Percentiles rank a stretch among this genome's conserved stretches.
phyloP scores from a whole-genome alignment of 2,888 invertebrate species.

The Ectemnius cavifrons region DNA sequence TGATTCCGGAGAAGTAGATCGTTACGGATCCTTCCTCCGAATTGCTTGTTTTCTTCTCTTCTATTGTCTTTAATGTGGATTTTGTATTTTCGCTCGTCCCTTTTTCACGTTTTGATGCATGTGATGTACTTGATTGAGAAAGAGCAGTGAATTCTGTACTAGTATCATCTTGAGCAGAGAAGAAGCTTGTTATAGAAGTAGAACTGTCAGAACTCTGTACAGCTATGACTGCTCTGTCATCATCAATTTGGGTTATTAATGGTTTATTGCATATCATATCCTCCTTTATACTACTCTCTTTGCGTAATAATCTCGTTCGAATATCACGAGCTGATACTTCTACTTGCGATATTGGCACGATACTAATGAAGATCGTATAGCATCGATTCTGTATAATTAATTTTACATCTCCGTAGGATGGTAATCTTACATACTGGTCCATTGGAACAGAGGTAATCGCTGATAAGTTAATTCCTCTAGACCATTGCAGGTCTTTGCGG shows the following conservation, averaged over 20 bases:
- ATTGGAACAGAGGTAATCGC: constrained; percentile 55
- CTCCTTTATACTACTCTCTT: constrained; percentile 49
- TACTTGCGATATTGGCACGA: constrained; percentile 82
- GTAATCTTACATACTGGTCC: constrained; percentile 82
- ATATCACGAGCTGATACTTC: constrained; percentile 92
- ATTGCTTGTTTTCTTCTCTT: constrained; percentile 20
- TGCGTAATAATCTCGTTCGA: constrained; percentile 81
- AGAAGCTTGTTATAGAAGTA: constrained; percentile 66
- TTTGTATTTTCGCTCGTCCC: constrained; percentile 24
- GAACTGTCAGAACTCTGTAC: constrained; percentile 65
- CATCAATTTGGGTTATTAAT: constrained; percentile 39
- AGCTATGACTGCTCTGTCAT: constrained; percentile 49
- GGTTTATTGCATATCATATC: constrained; percentile 25
- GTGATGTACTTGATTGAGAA: constrained; percentile 29
- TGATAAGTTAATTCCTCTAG: constrained; percentile 66
- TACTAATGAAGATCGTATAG: constrained; percentile 79
- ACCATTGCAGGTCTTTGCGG: constrained; percentile 64
- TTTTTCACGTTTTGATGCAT: constrained; percentile 35
- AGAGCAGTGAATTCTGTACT: constrained; percentile 27
- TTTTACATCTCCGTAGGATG: constrained; percentile 82
- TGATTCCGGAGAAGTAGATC: constrained; percentile 78
- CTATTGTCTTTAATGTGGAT: constrained; percentile 25
- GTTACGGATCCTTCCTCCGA: constrained; percentile 66
- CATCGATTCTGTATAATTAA: constrained; percentile 79
- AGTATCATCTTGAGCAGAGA: constrained; percentile 67